Percentiles rank a stretch among this genome's conserved stretches.
These are phyloP conservation scores for Parazoanthus darwini DNA, from an alignment of 92 coral and sea anemone species.

Conservation along the genomic window DNA sequence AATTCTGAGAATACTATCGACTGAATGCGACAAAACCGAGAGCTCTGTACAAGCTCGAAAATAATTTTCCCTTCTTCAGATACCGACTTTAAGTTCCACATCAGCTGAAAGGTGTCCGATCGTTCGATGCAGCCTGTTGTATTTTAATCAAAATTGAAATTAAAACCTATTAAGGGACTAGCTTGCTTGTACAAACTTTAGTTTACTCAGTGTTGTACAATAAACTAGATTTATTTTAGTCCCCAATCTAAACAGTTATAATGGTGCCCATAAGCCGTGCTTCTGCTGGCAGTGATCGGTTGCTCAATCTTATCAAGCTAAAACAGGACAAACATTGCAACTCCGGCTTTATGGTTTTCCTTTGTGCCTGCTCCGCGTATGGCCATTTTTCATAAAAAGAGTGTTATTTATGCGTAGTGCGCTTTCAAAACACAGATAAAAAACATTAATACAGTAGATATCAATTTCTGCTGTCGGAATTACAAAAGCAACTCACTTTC, in stretches of 20 bases:
- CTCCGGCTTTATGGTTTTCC: neutral
- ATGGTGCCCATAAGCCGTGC: neutral
- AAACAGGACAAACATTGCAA: constrained; percentile 7
- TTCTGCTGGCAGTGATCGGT: neutral
- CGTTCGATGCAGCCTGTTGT: constrained; percentile 6
- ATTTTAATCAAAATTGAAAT: constrained; percentile 45
- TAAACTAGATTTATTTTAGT: neutral
- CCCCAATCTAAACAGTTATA: constrained; percentile 27
- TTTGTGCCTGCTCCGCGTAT: neutral
- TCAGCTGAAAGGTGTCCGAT: neutral
- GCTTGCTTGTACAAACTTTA: constrained; percentile 39
- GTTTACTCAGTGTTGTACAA: constrained; percentile 29
- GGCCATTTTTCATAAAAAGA: neutral
- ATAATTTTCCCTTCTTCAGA: neutral
- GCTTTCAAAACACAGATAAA: constrained; percentile 16
- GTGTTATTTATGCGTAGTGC: constrained; percentile 15
- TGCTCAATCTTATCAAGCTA: neutral
- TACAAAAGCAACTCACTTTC: neutral
- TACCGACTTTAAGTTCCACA: neutral
- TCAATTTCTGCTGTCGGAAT: neutral
- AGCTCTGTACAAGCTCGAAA: neutral
- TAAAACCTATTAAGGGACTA: constrained; percentile 33
- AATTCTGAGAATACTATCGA: neutral
- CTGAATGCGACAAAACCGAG: neutral
- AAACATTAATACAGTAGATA: neutral